Evolutionary conservation across 2,888 invertebrate species (phyloP), one percentile per base, ranked within the genome.

Genomic region (Philonicus albiceps): DNA sequence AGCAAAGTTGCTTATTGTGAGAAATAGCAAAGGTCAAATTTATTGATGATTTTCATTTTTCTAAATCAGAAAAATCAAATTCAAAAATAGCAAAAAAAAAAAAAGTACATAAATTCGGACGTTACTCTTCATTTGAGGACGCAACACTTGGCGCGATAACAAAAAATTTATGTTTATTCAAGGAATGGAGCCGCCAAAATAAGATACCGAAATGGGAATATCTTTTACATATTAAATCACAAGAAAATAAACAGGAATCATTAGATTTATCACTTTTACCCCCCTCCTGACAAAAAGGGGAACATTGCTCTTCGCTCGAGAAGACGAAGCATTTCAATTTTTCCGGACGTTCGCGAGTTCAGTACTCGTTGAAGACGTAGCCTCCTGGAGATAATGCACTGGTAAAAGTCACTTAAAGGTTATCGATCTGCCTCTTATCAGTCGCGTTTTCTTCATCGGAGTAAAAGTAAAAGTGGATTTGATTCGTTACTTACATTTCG

Each of bases 401-500:
- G 27, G 16, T n/a, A 49, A 78, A 49, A 43, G 78, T 78, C 78
- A 78, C 49, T 49, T 49, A 78, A 78, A 78, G 78, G 78, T 78
- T 78, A 78, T 78, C 78, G 78, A 78, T 49, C 13, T 8, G 8
- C 40, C 37, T 4, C 30, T 78, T 78, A 78, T 78, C 78, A 49
- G 6, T n/a, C n/a, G 16, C 22, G 30, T 53, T 78, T 73, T 74
- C 74, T 19, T 16, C 49, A 16, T 78, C 27, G 49, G 16, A 49
- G 43, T 49, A 78, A 78, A 78, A 78, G 78, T 78, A 78, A 78
- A 78, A 78, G 78, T 78, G 78, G 27, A 30, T 78, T 74, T 27
- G 27, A 64, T 64, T 64, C 64, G 8, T 64, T 64, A 64, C 64
- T 64, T 64, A 19, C 11, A 22, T 64, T 64, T 64, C 22, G 64